Base-by-base conservation (phyloP, 2,113 vertebrate genomes). In the Hydropotes inermis region DNA sequence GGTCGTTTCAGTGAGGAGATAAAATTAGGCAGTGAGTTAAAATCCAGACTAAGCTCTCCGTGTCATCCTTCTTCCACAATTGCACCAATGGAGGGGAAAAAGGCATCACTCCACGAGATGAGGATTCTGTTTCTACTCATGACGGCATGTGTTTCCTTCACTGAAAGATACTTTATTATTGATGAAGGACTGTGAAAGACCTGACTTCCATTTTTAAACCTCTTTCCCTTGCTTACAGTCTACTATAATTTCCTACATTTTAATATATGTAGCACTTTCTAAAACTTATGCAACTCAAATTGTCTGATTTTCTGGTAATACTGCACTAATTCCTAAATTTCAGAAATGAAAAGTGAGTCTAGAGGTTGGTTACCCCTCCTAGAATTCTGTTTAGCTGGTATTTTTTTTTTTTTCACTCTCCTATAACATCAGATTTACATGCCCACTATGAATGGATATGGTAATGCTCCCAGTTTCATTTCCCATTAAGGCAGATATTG, bases 1-100 rank as follows among this genome's bases (percentile, higher is more conserved):
- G 19, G n/a, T 33, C 11, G 17, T 55, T 82, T 76, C 27, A 89
- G 57, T 60, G 25, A 89, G 60, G 54, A 91, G 61, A 74, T 87
- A 93, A 97, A 97, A 89, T 95, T 94, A 96, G 61, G 70, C 23
- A 13, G 19, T 86, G 89, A 96, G 60, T 76, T 97, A 81, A 92
- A 90, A 47, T 58, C 58, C 67, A 52, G 28, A 47, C 39, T 60
- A 4, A 78, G 17, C 50, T 81, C 58, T 61, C 9, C 2, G 0
- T 61, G 64, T 89, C 91, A 52, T 25, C 60, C 93, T 90, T 82
- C 89, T 67, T 84, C 83, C 45, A 85, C 67, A 91, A 33, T 33
- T 45, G 8, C 36, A 43, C 36, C 79, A 81, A 54, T 33, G 2
- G 33, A 85, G 19, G 21, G 27, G 19, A 61, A 87, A 82, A 83